Evolutionary conservation across 2,113 vertebrate species (phyloP).

Genomic region (Podilymbus podiceps): DNA sequence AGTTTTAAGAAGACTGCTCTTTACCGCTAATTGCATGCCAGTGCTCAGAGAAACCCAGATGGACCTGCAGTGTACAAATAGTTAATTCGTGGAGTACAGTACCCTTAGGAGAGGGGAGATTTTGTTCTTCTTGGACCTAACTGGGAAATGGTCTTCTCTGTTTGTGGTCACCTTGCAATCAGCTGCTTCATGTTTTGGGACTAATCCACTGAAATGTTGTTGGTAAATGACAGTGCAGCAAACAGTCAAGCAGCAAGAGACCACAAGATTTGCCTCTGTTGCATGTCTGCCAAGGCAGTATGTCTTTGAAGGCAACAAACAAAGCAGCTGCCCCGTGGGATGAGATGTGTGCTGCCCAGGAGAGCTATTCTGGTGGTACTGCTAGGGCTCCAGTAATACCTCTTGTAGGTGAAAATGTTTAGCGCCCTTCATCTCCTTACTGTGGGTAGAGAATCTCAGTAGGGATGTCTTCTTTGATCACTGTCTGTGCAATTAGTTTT

Average conservation of each 20-base stretch:
- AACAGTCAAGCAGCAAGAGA: background rate
- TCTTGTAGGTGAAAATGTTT: background rate
- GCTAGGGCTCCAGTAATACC: background rate
- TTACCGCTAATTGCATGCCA: background rate
- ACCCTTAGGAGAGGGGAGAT: background rate
- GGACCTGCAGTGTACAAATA: background rate
- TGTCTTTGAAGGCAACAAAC: background rate
- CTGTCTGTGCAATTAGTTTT: background rate
- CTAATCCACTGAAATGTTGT: background rate
- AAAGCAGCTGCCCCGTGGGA: background rate
- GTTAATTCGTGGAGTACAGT: background rate
- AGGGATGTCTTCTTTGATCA: background rate
- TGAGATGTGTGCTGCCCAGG: background rate
- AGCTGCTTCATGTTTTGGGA: background rate
- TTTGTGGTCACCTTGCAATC: background rate
- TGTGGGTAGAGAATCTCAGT: background rate
- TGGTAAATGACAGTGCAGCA: background rate
- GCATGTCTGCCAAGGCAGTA: background rate
- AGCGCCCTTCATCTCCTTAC: background rate
- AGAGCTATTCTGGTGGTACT: background rate
- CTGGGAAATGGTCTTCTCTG: background rate
- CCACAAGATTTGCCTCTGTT: background rate
- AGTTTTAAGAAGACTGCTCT: background rate
- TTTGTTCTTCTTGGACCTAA: background rate
- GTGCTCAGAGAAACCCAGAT: background rate